These are phyloP conservation scores for Clavelina lepadiformis DNA, from an alignment of 23 tunicate genomes.

Conservation along the genomic window DNA sequence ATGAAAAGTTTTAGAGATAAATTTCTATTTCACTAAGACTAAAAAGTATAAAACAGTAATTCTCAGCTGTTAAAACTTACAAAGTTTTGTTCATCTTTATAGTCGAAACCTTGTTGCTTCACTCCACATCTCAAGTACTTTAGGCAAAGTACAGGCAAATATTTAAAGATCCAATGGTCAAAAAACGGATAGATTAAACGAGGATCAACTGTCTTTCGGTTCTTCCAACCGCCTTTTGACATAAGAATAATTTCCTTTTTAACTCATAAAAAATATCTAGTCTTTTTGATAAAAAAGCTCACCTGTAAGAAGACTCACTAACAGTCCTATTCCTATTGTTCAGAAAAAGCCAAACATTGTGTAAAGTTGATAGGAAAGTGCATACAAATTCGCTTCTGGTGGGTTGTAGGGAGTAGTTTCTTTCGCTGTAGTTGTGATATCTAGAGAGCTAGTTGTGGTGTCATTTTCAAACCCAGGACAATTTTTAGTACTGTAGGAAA, in stretches of 20 bases:
- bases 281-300: too few species aligned
- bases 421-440: not conserved
- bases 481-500: not conserved
- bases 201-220: slow-evolving; percentile 34
- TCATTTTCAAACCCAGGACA: slow-evolving; percentile 6
- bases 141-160: slow-evolving; percentile 12
- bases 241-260: too few species aligned
- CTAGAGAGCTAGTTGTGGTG: too few species aligned
- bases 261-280: too few species aligned
- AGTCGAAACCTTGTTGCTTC: slow-evolving; percentile 7
- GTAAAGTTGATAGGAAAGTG: slow-evolving; percentile 28
- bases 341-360: slow-evolving; percentile 19
- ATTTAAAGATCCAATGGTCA: slow-evolving; percentile 42
- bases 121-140: slow-evolving; percentile 7
- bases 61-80: too few species aligned
- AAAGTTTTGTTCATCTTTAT: not conserved
- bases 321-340: slow-evolving; percentile 18
- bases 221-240: slow-evolving; percentile 43
- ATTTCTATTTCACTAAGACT: slow-evolving; percentile 17
- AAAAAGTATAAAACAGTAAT: too few species aligned
- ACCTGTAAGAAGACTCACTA: slow-evolving; percentile 30
- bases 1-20: slow-evolving; percentile 13
- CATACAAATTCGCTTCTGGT: slow-evolving; percentile 17
- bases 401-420: not conserved
- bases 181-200: slow-evolving; percentile 26